phyloP scores from a whole-genome alignment of 1,140 invertebrate genomes.

The Papilio xuthus region DNA sequence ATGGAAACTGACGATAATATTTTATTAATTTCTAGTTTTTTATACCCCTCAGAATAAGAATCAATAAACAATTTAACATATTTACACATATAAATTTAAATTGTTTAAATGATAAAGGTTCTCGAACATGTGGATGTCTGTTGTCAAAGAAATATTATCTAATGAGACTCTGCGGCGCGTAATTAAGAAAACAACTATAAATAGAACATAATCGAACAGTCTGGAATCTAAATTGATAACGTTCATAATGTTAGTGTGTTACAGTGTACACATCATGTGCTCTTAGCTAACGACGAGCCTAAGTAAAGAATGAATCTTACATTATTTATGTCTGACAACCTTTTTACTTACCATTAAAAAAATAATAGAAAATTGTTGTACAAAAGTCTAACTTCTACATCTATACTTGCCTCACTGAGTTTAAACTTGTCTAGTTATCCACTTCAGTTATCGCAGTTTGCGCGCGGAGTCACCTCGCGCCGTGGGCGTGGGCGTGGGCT shows the following conservation, averaged over 20 bases:
- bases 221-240: not conserved
- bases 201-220: not conserved
- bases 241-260: not conserved
- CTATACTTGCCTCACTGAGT: slow-evolving; percentile 59
- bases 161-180: not conserved
- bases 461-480: slow-evolving; percentile 65
- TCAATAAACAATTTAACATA: too few species aligned
- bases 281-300: too few species aligned
- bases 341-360: too few species aligned
- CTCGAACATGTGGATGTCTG: not conserved
- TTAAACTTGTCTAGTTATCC: slow-evolving; percentile 49
- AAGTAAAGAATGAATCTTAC: too few species aligned
- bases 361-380: not conserved
- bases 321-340: too few species aligned
- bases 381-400: not conserved
- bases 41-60: too few species aligned
- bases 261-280: not conserved
- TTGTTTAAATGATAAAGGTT: not conserved
- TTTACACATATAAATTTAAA: too few species aligned
- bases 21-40: too few species aligned
- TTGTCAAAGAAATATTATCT: not conserved
- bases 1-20: too few species aligned
- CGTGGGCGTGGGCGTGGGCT: slow-evolving; percentile 64
- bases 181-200: not conserved
- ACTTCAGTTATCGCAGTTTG: slow-evolving; percentile 68